These are phyloP conservation scores for Phaethon lepturus DNA, from an alignment of 2,113 vertebrate species.

Conservation along the genomic window DNA sequence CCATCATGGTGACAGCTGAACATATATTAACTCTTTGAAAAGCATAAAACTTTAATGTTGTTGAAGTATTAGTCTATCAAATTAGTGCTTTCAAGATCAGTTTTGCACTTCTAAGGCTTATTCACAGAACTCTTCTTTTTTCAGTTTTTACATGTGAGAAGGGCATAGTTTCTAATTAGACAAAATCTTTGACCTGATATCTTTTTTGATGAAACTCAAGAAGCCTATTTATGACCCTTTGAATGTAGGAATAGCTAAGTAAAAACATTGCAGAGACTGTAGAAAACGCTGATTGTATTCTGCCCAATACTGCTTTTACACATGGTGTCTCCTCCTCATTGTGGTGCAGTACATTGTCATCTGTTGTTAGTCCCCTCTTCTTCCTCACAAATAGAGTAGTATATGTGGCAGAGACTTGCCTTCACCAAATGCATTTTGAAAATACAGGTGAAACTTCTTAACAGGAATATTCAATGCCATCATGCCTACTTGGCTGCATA, in stretches of 20 bases:
- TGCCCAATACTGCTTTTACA: not conserved
- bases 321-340: rapidly evolving
- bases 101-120: not conserved
- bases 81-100: not conserved
- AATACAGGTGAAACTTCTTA: not conserved
- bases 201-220: not conserved
- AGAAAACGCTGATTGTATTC: not conserved
- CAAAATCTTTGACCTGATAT: not conserved
- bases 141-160: not conserved
- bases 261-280: not conserved
- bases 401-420: not conserved
- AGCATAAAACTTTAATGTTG: not conserved
- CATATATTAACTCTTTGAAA: not conserved
- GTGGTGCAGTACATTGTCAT: too few species aligned
- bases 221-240: not conserved
- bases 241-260: not conserved
- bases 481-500: not conserved
- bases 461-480: not conserved
- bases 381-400: not conserved
- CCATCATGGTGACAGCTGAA: not conserved
- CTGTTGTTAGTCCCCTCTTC: not conserved
- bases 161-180: not conserved
- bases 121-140: not conserved
- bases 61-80: not conserved
- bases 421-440: not conserved